Evolutionary conservation across 2,113 vertebrate species (phyloP).

Genomic region (Hypocryptadius cinnamomeus): DNA sequence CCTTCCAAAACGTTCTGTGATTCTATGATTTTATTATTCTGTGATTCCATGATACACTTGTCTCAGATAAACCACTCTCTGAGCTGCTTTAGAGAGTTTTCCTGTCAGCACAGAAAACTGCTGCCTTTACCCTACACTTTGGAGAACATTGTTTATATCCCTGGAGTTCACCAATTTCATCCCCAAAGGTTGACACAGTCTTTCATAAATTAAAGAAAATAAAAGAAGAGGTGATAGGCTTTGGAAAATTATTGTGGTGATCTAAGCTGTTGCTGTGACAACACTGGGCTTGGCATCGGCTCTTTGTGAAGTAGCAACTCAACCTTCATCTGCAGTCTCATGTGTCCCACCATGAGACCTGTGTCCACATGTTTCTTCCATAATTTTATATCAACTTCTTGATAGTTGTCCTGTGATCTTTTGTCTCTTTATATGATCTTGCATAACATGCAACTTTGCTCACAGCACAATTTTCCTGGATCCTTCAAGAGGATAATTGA

Average conservation of each 20-base stretch:
- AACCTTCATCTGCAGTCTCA: background rate
- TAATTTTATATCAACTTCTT: background rate
- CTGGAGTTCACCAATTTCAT: background rate
- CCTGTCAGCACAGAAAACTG: background rate
- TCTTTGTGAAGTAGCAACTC: background rate
- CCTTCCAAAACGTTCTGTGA: background rate
- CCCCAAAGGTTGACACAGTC: background rate
- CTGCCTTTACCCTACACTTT: background rate
- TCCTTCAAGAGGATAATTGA: background rate
- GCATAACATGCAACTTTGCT: background rate
- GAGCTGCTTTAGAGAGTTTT: background rate
- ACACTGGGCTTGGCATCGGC: background rate
- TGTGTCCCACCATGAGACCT: accelerated
- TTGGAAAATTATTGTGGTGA: background rate
- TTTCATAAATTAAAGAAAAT: background rate
- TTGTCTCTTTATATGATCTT: background rate
- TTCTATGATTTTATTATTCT: background rate
- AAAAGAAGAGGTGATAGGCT: background rate
- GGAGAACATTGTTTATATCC: background rate
- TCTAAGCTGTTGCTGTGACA: background rate
- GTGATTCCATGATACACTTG: background rate
- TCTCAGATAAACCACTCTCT: background rate
- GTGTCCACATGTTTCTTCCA: background rate
- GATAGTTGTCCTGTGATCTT: background rate
- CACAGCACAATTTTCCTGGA: background rate